Base-by-base conservation (phyloP, 2,797 vertebrate species). In the Champsocephalus esox region DNA sequence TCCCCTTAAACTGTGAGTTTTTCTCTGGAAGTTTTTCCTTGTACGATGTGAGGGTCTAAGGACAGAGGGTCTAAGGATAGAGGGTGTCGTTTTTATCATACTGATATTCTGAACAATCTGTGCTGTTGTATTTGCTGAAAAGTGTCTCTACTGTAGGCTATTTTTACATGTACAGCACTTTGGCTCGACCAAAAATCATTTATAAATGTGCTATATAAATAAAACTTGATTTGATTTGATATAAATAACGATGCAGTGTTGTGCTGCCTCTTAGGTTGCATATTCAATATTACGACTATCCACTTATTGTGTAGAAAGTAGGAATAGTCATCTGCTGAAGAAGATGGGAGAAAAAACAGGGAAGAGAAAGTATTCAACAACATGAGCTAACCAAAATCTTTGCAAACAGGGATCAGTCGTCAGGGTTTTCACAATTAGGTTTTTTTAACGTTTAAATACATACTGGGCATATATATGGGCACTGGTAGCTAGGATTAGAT, bases 241-340 rank as follows among this genome's bases (percentile, higher is more conserved):
- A 77, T 81, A 87, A 85, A 86, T 79, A 87, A 77, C 32, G 74
- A 74, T 66, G 67, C 46, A 45, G 57, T 43, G 66, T 44, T 74
- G 48, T 52, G 62, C 32, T 34, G 49, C 46, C 49, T 70, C 24
- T 70, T 55, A 17, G 46, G 34, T 58, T 63, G 43, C 63, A 72
- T 56, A 55, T 28, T 73, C 16, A 48, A 52, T 55, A 68, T 68
- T 73, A 73, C 61, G 61, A 60, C 34, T 38, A 49, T 67, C 59
- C 16, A 62, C 68, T 24, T 57, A 8, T 56, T 57, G 32, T 28
- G 16, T 63, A 5, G 3, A 28, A 57, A 63, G 46, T 32, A 24
- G 46, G 46, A 70, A 46, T n/a, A 63, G 14, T 51, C 12, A 44
- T 54, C 46, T 55, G 41, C 70, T 52, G 46, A 51, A 19, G 55